A percentile compares a stretch with the other conserved stretches of the same genome.
Evolutionary conservation across 2,113 vertebrate genomes (phyloP).

Genomic region (Callocephalon fimbriatum): DNA sequence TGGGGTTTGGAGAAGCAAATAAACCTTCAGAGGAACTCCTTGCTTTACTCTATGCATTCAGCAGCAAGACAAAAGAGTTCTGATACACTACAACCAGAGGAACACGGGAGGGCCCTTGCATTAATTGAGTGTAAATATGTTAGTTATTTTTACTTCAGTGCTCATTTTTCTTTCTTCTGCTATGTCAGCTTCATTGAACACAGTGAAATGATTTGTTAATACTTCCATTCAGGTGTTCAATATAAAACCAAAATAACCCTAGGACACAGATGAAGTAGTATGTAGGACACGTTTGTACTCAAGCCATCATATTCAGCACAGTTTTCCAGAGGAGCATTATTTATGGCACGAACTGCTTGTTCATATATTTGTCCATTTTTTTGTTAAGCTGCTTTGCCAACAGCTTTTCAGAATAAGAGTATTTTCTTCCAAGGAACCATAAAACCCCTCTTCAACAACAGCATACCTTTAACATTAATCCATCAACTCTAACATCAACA

Average conservation of each 20-base stretch:
- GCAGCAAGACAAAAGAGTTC: neutral
- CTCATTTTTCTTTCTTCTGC: neutral
- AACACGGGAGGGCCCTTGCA: neutral
- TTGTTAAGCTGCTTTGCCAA: neutral
- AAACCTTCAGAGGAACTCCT: neutral
- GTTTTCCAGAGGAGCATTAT: neutral
- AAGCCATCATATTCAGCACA: neutral
- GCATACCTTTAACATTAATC: slow-evolving; percentile 95
- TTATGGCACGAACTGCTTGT: neutral
- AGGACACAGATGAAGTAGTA: neutral
- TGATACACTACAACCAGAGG: neutral
- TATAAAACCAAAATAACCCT: neutral
- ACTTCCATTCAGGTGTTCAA: neutral
- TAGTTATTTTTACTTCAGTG: neutral
- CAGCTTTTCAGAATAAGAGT: neutral
- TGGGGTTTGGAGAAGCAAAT: neutral
- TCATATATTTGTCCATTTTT: neutral
- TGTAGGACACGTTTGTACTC: neutral
- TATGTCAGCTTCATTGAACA: neutral
- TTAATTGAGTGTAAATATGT: neutral
- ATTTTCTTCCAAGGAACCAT: neutral
- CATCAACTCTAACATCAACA: slow-evolving; percentile 92
- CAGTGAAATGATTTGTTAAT: neutral
- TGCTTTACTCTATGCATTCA: neutral
- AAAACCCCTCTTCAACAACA: neutral